Evolutionary conservation across 2,888 invertebrate species (phyloP).

Genomic region (Alentia gelatinosa): DNA sequence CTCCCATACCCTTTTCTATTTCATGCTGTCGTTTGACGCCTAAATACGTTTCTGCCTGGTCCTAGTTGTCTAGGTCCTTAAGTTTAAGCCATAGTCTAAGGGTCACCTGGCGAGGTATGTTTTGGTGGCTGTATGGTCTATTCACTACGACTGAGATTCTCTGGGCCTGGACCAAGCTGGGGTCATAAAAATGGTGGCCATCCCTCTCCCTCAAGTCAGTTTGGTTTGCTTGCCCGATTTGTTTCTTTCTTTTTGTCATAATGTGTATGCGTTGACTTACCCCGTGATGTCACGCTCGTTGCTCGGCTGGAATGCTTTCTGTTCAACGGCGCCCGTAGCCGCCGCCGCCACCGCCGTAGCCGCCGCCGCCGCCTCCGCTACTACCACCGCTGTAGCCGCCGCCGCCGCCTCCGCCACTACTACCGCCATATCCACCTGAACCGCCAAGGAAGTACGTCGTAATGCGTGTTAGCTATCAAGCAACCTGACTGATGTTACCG

Average conservation of each 20-base stretch:
- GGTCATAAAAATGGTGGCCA: neutral
- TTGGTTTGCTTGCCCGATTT: too few species aligned
- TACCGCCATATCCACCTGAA: slow-evolving; percentile 54
- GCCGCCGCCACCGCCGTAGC: slow-evolving; percentile 82
- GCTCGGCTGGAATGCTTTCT: neutral
- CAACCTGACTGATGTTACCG: too few species aligned
- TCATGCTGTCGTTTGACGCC: neutral
- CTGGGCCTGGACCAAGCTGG: slow-evolving; percentile 51
- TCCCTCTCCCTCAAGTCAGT: neutral
- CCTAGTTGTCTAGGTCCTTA: neutral
- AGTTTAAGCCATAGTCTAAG: neutral
- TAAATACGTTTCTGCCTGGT: neutral
- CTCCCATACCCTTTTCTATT: neutral
- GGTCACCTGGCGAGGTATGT: neutral
- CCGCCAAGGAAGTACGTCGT: neutral
- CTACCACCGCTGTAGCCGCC: slow-evolving; percentile 36
- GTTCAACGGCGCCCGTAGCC: slow-evolving; percentile 43
- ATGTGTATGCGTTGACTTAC: too few species aligned
- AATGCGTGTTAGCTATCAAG: too few species aligned
- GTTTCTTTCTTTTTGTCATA: too few species aligned
- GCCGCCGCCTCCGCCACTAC: slow-evolving; percentile 49
- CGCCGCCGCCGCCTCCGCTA: slow-evolving; percentile 85
- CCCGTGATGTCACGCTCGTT: slow-evolving; percentile 44
- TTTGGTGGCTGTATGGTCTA: neutral
- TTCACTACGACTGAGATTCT: neutral